phyloP scores from a whole-genome alignment of 2,113 vertebrate species.

The Neofelis nebulosa region DNA sequence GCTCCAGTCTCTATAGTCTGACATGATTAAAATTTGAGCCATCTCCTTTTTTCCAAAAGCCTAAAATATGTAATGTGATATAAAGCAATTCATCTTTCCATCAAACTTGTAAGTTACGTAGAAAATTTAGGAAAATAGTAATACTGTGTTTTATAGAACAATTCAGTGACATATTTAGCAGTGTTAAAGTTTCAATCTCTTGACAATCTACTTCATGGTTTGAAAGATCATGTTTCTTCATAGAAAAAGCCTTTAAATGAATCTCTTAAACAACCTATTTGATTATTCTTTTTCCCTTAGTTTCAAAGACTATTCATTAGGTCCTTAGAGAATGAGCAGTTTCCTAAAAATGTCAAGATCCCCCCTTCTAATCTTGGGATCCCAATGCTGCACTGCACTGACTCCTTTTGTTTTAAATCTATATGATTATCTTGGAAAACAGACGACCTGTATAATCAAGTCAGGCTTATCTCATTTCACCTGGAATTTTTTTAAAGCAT shows the following conservation, averaged over 20 bases:
- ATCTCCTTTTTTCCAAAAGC: not conserved
- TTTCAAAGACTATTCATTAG: not conserved
- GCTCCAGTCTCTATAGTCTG: not conserved
- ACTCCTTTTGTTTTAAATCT: constrained; percentile 39
- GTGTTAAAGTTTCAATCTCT: constrained; percentile 30
- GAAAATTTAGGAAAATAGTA: constrained; percentile 24
- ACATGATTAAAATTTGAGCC: constrained; percentile 8
- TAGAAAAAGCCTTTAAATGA: constrained; percentile 23
- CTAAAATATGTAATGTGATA: not conserved
- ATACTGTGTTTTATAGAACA: not conserved
- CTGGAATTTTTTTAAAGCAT: not conserved
- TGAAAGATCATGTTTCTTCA: constrained; percentile 15
- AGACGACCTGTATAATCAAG: not conserved
- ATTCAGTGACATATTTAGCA: constrained; percentile 19
- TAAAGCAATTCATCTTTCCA: constrained; percentile 39
- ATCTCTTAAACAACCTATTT: constrained; percentile 26
- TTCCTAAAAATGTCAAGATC: not conserved
- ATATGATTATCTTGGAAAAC: not conserved
- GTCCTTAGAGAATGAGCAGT: constrained; percentile 18
- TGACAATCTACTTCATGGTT: constrained; percentile 13
- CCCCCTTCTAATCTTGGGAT: not conserved
- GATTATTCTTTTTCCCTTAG: not conserved
- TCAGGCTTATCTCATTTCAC: constrained; percentile 27
- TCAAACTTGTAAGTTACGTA: constrained; percentile 13
- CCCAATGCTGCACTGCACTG: not conserved